Evolutionary conservation across 1,140 invertebrate genomes (phyloP).

Genomic region (Pemphigus obesinymphae): DNA sequence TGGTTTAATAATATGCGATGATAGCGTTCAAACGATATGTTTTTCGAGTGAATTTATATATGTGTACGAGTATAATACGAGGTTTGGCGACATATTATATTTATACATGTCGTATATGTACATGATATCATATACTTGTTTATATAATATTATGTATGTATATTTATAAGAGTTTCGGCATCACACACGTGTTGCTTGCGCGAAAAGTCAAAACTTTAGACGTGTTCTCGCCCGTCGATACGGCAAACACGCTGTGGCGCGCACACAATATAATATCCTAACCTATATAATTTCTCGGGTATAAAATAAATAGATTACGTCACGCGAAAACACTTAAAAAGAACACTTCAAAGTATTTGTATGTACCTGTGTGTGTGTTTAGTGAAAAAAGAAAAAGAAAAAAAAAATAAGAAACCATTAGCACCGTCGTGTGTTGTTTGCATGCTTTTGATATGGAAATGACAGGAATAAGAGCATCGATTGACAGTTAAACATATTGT

Average conservation of each 20-base stretch:
- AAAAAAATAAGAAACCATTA: too few relatives aligned
- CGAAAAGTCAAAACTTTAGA: not conserved
- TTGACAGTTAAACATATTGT: slow-evolving; percentile 23
- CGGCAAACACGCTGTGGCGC: too few relatives aligned
- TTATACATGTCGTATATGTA: too few relatives aligned
- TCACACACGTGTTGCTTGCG: not conserved
- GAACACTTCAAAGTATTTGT: not conserved
- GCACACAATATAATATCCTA: not conserved
- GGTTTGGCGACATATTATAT: too few relatives aligned
- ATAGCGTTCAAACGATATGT: too few relatives aligned
- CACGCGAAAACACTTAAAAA: not conserved
- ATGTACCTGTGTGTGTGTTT: not conserved
- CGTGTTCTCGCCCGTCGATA: not conserved
- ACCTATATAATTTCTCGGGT: not conserved
- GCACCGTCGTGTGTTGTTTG: not conserved
- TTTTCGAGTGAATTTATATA: too few relatives aligned
- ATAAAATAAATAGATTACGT: not conserved
- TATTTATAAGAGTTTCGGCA: not conserved
- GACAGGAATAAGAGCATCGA: not conserved
- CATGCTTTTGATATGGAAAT: not conserved
- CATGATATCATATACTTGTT: too few relatives aligned
- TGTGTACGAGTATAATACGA: too few relatives aligned
- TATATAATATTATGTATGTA: too few relatives aligned
- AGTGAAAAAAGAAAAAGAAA: not conserved
- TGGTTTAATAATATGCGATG: too few relatives aligned